phyloP scores from a whole-genome alignment of 2,888 invertebrate genomes.

The Erynnis tages region DNA sequence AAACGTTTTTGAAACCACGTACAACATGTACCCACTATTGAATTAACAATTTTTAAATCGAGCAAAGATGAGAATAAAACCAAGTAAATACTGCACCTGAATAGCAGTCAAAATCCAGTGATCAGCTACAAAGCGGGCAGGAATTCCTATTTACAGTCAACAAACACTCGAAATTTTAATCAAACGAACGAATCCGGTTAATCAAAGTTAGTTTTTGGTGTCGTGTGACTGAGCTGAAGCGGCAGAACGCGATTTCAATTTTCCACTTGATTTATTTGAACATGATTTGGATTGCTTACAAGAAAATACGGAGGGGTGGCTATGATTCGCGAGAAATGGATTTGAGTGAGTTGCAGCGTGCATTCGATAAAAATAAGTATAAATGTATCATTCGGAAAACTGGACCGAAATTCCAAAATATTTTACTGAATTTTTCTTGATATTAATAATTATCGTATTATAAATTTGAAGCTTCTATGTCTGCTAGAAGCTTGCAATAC shows the following conservation, averaged over 20 bases:
- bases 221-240: slow-evolving; percentile 39
- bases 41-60: slow-evolving; percentile 3
- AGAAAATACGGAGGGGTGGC: slow-evolving; percentile 22
- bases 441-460: no score
- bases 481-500: slow-evolving; percentile 8
- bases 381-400: no score
- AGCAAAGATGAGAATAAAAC: slow-evolving; percentile 7
- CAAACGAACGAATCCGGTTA: slow-evolving; percentile 52
- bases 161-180: slow-evolving; percentile 47
- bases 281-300: slow-evolving; percentile 50
- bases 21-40: not conserved
- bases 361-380: not conserved
- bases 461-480: no score
- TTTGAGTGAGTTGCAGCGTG: not conserved
- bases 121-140: slow-evolving; percentile 10
- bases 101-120: slow-evolving; percentile 15
- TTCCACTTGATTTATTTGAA: slow-evolving; percentile 70
- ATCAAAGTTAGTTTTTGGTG: slow-evolving; percentile 59
- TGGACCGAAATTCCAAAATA: no score
- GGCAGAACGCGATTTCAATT: slow-evolving; percentile 59
- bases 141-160: slow-evolving; percentile 29
- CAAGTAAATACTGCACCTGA: slow-evolving; percentile 17
- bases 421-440: no score
- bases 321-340: not conserved
- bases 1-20: no score